Evolutionary conservation across 2,113 vertebrate genomes (phyloP).

Genomic region (Colistium nudipinnis): DNA sequence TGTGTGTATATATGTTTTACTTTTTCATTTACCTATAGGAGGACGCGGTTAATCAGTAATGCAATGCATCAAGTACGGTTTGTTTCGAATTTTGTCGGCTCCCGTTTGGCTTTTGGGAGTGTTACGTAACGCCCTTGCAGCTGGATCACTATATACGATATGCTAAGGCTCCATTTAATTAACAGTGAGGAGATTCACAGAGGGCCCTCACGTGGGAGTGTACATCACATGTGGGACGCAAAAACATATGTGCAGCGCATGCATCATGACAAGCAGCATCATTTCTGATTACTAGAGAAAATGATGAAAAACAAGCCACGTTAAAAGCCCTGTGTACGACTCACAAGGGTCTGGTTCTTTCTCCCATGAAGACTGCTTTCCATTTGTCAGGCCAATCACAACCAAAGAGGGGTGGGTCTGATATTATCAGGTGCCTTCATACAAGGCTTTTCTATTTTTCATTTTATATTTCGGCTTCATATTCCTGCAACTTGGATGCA

Average conservation of each 20-base stretch:
- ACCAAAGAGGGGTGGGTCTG: no score
- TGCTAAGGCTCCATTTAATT: slow-evolving; percentile 53
- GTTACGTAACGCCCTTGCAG: slow-evolving; percentile 58
- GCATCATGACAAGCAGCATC: background rate
- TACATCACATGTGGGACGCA: slow-evolving; percentile 15
- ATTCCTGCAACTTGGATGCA: background rate
- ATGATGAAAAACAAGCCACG: slow-evolving; percentile 25
- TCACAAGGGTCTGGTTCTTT: no score
- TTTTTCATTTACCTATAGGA: slow-evolving; percentile 29
- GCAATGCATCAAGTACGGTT: slow-evolving; percentile 24
- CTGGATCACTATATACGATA: slow-evolving; percentile 37
- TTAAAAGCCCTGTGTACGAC: background rate
- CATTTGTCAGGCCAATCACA: no score
- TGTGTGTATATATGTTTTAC: slow-evolving; percentile 15
- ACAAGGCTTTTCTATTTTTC: background rate
- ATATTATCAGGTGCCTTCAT: background rate
- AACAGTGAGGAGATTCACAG: no score
- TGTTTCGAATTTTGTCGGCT: slow-evolving; percentile 38
- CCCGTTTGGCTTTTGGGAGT: slow-evolving; percentile 41
- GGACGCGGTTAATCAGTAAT: slow-evolving; percentile 35
- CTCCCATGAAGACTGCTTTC: no score
- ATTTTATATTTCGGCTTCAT: background rate
- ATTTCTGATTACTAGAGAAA: slow-evolving; percentile 37
- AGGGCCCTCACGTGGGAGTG: slow-evolving; percentile 13
- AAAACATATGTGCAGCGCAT: background rate